Base-by-base conservation (phyloP, 2,113 vertebrate genomes). In the Nettapus auritus region DNA sequence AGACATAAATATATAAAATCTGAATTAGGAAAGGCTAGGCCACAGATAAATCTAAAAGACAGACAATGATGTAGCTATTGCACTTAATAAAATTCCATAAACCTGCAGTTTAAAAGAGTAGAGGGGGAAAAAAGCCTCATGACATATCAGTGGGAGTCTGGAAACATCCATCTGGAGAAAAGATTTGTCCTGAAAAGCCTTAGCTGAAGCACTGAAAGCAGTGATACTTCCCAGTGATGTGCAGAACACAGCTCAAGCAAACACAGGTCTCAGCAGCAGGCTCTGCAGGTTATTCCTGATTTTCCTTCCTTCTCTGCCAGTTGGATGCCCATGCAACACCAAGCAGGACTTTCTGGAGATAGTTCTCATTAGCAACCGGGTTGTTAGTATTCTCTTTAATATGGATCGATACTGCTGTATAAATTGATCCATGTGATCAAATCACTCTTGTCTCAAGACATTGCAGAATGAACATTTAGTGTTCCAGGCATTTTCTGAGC, bases 61-160 rank as follows among this genome's bases (percentile, higher is more conserved):
- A 96, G 96, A 83, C 95, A 92, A 73, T 88, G 82, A 82, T 81
- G 91, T 69, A 73, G 92, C 76, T 84, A 46, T 79, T 68, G 67
- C 90, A 97, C 91, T 95, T 92, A n/a, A 94, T 96, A 94, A 96
- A 92, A 89, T 90, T 89, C 94, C 92, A 92, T 68, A 92, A 94
- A 89, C 36, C 50, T 64, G 81, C 79, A 88, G 80, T 91, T 95
- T 86, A 90, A 95, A 94, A 66, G 44, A 95, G 34, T 7, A 82
- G 48, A 73, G 55, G 15, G 84, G 84, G 21, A 19, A 95, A 95
- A 93, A 95, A 73, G 34, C 55, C 69, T 93, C 90, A 5, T 69
- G 86, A 92, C 86, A 90, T 57, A 79, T 44, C 59, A 81, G 52
- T 23, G 57, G 86, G 84, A 95, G 92, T 62, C 93, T 96, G 93